These are phyloP conservation scores for Silurus aristotelis DNA, from an alignment of 2,797 vertebrate genomes.

Conservation along the genomic window DNA sequence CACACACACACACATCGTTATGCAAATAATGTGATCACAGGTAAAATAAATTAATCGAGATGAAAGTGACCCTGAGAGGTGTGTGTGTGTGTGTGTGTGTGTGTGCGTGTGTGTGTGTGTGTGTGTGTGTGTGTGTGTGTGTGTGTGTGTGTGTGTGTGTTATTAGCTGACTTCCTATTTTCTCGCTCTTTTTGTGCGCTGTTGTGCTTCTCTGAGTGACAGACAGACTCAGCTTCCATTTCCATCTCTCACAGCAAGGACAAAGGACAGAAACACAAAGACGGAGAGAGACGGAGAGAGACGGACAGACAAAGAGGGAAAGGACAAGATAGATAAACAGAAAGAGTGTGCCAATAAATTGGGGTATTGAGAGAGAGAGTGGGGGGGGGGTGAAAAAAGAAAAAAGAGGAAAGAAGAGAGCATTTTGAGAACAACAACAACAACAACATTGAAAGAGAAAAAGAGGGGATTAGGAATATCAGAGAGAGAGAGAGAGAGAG, in stretches of 20 bases:
- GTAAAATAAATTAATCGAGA: neutral
- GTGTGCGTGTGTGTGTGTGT: conserved; percentile 7
- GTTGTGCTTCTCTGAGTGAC: conserved; percentile 9
- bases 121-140: neutral
- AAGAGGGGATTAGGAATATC: too few relatives aligned
- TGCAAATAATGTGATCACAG: neutral
- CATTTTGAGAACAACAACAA: neutral
- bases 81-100: neutral
- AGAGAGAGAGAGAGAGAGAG: neutral
- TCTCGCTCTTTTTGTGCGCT: too few relatives aligned
- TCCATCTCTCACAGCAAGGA: conserved; percentile 4
- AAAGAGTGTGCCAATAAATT: neutral
- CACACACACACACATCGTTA: neutral
- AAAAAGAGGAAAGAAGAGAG: neutral
- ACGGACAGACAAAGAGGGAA: conserved; percentile 13
- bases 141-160: neutral
- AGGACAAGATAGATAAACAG: conserved; percentile 9
- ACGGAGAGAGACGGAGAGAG: neutral
- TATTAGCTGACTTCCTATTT: conserved; percentile 6
- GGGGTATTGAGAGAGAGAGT: neutral
- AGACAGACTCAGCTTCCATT: neutral
- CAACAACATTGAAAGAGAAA: too few relatives aligned
- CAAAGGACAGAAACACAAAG: conserved; percentile 11
- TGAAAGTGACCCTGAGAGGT: neutral
- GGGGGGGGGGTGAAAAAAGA: neutral